A percentile compares a stretch with the other conserved stretches of the same genome.
Conservation (phyloP, 1,140 invertebrate species). For the Schlechtendalia chinensis region DNA sequence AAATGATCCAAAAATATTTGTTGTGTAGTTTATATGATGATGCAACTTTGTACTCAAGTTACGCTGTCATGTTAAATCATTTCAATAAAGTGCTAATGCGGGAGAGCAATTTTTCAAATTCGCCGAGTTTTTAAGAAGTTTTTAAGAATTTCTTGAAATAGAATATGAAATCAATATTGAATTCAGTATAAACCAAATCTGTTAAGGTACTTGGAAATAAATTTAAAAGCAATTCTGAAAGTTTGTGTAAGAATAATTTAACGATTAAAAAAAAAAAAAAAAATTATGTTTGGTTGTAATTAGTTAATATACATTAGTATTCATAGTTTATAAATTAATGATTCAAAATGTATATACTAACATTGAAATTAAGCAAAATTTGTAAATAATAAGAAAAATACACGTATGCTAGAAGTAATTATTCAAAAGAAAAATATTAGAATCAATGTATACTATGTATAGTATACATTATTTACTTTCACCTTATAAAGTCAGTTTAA, state of each 20-base stretch:
- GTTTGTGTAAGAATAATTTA: neutral
- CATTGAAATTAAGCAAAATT: too few species aligned
- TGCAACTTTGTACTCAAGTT: neutral
- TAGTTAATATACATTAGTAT: neutral
- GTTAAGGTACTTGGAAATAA: neutral
- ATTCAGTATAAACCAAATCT: neutral
- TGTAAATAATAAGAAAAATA: neutral
- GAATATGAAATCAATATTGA: neutral
- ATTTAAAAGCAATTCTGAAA: neutral
- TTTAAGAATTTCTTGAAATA: slow-evolving; percentile 9
- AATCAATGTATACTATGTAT: neutral
- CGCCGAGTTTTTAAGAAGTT: neutral
- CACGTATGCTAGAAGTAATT: neutral
- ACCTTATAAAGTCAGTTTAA: neutral
- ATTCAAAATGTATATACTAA: neutral
- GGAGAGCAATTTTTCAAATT: neutral
- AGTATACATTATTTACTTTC: neutral
- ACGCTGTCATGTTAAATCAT: neutral
- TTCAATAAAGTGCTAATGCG: slow-evolving; percentile 2
- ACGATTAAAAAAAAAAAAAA: neutral
- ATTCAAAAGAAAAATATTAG: neutral
- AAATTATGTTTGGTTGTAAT: too few species aligned
- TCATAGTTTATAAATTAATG: neutral
- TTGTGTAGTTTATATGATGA: neutral
- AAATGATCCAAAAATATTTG: too few species aligned